phyloP scores from a whole-genome alignment of 2,888 invertebrate species.

The Notocelia uddmanniana region DNA sequence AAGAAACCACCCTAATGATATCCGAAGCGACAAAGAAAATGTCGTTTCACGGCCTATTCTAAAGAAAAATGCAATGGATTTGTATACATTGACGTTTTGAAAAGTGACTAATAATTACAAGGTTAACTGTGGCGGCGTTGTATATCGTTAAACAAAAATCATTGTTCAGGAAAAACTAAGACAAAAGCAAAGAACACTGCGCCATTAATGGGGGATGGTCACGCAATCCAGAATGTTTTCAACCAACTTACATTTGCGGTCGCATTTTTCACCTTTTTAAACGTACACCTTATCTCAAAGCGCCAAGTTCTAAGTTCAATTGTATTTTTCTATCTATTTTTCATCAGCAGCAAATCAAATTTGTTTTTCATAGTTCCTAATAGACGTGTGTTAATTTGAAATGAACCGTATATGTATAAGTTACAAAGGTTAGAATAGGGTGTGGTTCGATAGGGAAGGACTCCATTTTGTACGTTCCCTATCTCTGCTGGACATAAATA shows the following conservation, averaged over 20 bases:
- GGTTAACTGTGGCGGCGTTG: slow-evolving; percentile 19
- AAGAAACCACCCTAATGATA: slow-evolving; percentile 60
- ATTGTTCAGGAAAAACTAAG: slow-evolving; percentile 34
- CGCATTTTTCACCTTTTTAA: background rate
- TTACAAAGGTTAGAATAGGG: slow-evolving; percentile 33
- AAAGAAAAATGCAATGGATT: slow-evolving; percentile 42
- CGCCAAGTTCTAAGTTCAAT: background rate
- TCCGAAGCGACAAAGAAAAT: slow-evolving; percentile 54
- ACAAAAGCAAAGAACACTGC: slow-evolving; percentile 45
- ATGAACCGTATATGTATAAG: slow-evolving; percentile 30
- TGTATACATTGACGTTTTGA: slow-evolving; percentile 42
- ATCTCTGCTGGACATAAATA: slow-evolving; percentile 49
- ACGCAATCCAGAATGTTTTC: slow-evolving; percentile 51
- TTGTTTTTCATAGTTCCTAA: slow-evolving; percentile 11
- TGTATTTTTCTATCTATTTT: too few species aligned
- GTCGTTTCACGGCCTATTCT: slow-evolving; percentile 47
- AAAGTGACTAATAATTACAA: slow-evolving; percentile 11
- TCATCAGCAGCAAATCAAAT: background rate
- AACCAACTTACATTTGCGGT: slow-evolving; percentile 13
- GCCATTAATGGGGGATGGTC: slow-evolving; percentile 54
- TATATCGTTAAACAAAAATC: slow-evolving; percentile 31
- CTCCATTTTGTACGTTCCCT: slow-evolving; percentile 57
- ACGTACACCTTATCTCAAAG: background rate
- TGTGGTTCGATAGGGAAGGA: slow-evolving; percentile 42
- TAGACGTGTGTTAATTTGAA: slow-evolving; percentile 32